Conservation (phyloP, 2,888 invertebrate species). For the Lithodes maja region DNA sequence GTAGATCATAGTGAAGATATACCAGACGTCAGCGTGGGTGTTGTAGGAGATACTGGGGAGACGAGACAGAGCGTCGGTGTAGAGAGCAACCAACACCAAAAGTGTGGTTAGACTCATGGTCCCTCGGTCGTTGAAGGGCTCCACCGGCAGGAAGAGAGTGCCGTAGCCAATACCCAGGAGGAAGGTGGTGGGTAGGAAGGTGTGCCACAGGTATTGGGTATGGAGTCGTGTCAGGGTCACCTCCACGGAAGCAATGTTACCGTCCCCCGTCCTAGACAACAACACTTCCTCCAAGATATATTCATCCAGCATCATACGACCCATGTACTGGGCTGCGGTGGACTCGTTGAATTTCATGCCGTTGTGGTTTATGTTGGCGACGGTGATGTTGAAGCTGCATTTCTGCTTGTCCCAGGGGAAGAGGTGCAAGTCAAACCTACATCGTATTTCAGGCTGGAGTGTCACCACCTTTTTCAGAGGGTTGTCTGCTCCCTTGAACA, state of each 20-base stretch:
- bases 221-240: slow-evolving; percentile 1
- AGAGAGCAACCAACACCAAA: slow-evolving; percentile 46
- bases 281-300: slow-evolving; percentile 14
- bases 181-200: slow-evolving; percentile 37
- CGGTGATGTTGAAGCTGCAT: slow-evolving; percentile 39
- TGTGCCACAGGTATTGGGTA: slow-evolving; percentile 38
- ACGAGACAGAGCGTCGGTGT: slow-evolving; percentile 34
- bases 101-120: slow-evolving; percentile 48
- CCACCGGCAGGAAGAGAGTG: slow-evolving; percentile 37
- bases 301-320: slow-evolving; percentile 3
- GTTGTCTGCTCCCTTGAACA: slow-evolving; percentile 35
- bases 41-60: slow-evolving; percentile 44
- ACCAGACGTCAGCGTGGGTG: slow-evolving; percentile 46
- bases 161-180: slow-evolving; percentile 48
- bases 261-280: not conserved
- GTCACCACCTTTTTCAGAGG: slow-evolving; percentile 12
- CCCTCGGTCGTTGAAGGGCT: slow-evolving; percentile 48
- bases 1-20: slow-evolving; percentile 41
- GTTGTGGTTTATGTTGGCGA: slow-evolving; percentile 17
- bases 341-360: slow-evolving; percentile 12
- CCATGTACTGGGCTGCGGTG: not conserved
- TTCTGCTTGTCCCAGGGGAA: slow-evolving; percentile 46
- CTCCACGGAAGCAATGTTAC: not conserved
- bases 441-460: slow-evolving; percentile 36
- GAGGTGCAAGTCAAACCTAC: slow-evolving; percentile 41